Evolutionary conservation across 1,140 invertebrate genomes (phyloP), one percentile per base, ranked within the genome.

Genomic region (Elysia chlorotica): DNA sequence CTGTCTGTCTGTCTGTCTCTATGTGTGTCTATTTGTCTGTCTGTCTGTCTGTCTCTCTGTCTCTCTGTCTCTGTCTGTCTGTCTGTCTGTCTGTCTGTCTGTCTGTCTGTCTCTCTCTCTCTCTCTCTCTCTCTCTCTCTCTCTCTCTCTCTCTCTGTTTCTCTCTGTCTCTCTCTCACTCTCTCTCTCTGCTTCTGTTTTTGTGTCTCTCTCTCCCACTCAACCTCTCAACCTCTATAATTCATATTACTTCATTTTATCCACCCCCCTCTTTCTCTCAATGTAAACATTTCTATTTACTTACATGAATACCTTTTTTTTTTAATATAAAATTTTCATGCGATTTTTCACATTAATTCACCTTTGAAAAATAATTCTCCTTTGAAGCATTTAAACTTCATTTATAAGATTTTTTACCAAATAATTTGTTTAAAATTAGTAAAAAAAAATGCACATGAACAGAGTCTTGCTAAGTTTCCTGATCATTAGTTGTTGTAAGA

Each of bases 41-140:
- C 41, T 48, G n/a, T 48, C 41, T 10, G 10, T 48, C 41, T 48
- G 41, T n/a, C 41, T 48, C 41, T 23, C 38, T 33, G 31, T 63
- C 61, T 63, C 38, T 53, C 10, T 68, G 38, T 68, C 65, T 68
- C 2, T 25, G 21, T 2, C 41, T 30, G 0, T 19, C 21, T 53
- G 0, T 68, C 65, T 68, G 21, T 53, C 36, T 68, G 1, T 53
- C 38, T 68, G 19, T 68, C 41, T 0, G 2, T 38, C n/a, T 28
- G 2, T 53, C 41, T 36, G 6, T 23, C 38, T 33, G 31, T 63
- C 61, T 63, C 38, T 53, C 10, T 68, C 65, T 68, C 65, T 68
- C 2, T 25, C 37, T 2, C 41, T 30, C 0, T 19, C 21, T 53
- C 2, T 68, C 65, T 68, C 37, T 53, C 36, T 68, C 3, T 53